Evolutionary conservation across 2,797 vertebrate genomes (phyloP).

Genomic region (Diplodus puntazzo): DNA sequence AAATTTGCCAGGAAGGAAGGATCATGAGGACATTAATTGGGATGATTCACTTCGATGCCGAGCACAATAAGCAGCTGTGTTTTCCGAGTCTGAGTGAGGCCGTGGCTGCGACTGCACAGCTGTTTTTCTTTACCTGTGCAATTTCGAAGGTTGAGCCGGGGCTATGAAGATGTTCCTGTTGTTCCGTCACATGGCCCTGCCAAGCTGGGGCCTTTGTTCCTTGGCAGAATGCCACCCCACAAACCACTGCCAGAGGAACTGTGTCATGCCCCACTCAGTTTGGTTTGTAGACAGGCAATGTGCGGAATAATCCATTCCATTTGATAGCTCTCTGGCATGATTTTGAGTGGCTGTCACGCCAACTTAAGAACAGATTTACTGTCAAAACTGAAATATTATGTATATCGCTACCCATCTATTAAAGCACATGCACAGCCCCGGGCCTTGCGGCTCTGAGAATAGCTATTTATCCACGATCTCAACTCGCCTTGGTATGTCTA

Average conservation of each 20-base stretch:
- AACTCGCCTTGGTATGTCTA: constrained; percentile 27
- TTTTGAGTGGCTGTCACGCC: constrained; percentile 71
- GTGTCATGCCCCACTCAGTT: constrained; percentile 71
- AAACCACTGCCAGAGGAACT: constrained; percentile 70
- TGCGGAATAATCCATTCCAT: constrained; percentile 72
- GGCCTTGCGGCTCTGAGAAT: constrained; percentile 41
- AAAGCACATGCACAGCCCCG: constrained; percentile 48
- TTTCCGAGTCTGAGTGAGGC: constrained; percentile 35
- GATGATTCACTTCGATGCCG: constrained; percentile 49
- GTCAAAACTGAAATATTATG: constrained; percentile 75
- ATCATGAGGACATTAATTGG: constrained; percentile 71
- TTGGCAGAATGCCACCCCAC: constrained; percentile 63
- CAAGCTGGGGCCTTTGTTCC: constrained; percentile 68
- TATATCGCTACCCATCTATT: constrained; percentile 70
- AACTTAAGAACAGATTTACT: constrained; percentile 77
- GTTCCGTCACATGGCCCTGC: constrained; percentile 58
- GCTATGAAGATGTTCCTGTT: constrained; percentile 68
- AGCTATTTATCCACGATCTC: constrained; percentile 56
- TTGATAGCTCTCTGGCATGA: constrained; percentile 73
- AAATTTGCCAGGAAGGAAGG: constrained; percentile 72
- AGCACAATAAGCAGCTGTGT: constrained; percentile 70
- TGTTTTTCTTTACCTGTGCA: constrained; percentile 65
- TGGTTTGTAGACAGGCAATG: constrained; percentile 62
- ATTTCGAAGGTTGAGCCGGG: constrained; percentile 45
- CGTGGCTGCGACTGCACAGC: constrained; percentile 33